Conservation (phyloP, 2,113 vertebrate species). For the Psittacula cyanocephala region DNA sequence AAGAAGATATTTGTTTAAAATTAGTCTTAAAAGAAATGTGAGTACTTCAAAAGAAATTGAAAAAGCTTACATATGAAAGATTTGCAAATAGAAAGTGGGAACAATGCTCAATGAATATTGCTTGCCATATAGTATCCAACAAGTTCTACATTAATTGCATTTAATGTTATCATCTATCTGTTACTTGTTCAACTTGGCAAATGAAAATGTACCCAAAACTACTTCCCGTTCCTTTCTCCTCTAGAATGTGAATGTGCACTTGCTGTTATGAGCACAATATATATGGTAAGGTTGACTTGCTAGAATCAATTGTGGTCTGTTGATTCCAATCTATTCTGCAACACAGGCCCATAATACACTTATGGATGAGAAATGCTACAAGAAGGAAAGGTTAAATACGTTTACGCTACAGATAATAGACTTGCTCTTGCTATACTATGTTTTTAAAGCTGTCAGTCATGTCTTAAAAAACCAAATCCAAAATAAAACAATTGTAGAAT, state of each 20-base stretch:
- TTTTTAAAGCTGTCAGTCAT: not conserved
- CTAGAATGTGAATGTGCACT: not conserved
- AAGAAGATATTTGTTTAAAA: not conserved
- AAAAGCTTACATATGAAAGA: not conserved
- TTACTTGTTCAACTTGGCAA: not conserved
- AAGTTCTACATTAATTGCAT: not conserved
- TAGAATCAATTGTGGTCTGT: not conserved
- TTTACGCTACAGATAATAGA: not conserved
- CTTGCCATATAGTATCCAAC: not conserved
- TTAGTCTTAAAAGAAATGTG: not conserved
- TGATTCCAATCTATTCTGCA: not conserved
- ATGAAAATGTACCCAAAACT: not conserved
- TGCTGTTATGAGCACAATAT: not conserved
- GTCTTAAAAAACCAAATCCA: not conserved
- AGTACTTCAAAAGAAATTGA: not conserved
- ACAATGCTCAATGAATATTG: not conserved
- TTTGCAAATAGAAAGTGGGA: not conserved
- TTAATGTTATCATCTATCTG: not conserved
- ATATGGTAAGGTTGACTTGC: not conserved
- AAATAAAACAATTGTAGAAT: not conserved
- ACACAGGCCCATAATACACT: accelerated
- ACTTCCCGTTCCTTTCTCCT: not conserved
- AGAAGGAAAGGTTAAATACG: not conserved
- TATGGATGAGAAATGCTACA: not conserved
- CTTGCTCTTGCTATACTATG: not conserved